phyloP scores from a whole-genome alignment of 2,797 vertebrate genomes.

The Hemibagrus guttatus region DNA sequence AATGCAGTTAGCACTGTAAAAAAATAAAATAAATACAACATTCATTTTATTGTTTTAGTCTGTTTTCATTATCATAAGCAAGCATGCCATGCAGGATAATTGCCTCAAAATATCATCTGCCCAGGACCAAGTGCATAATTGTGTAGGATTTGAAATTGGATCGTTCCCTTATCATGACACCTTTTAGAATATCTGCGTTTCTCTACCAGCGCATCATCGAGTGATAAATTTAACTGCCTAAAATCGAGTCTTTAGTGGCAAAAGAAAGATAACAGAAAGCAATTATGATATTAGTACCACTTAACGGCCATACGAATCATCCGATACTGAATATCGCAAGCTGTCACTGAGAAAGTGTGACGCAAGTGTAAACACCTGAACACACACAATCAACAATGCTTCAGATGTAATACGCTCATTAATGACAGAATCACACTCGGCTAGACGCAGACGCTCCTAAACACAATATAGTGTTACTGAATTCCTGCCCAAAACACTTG shows the following conservation, averaged over 20 bases:
- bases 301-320: neutral
- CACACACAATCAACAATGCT: neutral
- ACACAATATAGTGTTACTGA: neutral
- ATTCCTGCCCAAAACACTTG: neutral
- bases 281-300: neutral
- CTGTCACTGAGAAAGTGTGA: neutral
- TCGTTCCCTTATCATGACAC: slow-evolving; percentile 1
- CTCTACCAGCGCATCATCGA: neutral
- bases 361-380: neutral
- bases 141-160: neutral
- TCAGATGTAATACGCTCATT: slow-evolving; percentile 5
- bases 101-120: slow-evolving; percentile 1
- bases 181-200: slow-evolving; percentile 6
- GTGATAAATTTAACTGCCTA: neutral
- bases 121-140: neutral
- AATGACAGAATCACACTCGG: neutral
- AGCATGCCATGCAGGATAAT: neutral
- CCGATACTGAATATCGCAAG: neutral
- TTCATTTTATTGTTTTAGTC: neutral
- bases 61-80: neutral
- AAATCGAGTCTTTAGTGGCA: neutral
- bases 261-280: slow-evolving; percentile 1
- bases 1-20: neutral
- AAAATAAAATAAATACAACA: neutral
- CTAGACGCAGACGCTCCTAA: slow-evolving; percentile 1